phyloP scores from a whole-genome alignment of 2,888 invertebrate species.

The Onchidella celtica region DNA sequence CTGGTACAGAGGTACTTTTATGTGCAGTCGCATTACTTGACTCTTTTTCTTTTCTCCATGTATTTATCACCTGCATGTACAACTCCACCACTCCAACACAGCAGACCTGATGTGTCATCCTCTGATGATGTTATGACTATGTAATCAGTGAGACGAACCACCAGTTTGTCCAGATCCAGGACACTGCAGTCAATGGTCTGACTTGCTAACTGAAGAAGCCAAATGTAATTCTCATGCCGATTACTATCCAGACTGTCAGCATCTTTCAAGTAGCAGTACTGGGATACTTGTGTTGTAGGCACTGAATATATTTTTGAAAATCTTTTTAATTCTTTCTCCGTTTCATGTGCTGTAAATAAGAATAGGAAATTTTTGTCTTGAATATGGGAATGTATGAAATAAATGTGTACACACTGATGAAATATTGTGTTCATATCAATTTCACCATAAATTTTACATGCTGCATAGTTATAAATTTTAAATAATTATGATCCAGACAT shows the following conservation, averaged over 20 bases:
- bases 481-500: too few relatives aligned
- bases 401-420: too few relatives aligned
- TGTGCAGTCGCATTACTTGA: neutral
- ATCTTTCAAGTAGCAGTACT: neutral
- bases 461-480: too few relatives aligned
- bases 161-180: slow-evolving; percentile 10
- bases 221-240: slow-evolving; percentile 31
- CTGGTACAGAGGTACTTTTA: too few relatives aligned
- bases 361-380: too few relatives aligned
- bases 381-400: too few relatives aligned
- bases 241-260: neutral
- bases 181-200: neutral
- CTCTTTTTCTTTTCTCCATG: neutral
- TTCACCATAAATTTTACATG: neutral
- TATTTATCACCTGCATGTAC: neutral
- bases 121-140: neutral
- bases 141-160: slow-evolving; percentile 4
- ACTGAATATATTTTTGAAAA: neutral
- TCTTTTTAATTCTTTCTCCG: neutral
- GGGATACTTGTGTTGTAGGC: slow-evolving; percentile 5
- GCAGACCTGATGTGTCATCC: neutral
- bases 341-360: neutral
- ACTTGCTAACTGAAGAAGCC: slow-evolving; percentile 33
- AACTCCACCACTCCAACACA: neutral
- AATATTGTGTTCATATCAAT: too few relatives aligned